Conservation (phyloP, 2,113 vertebrate species). For the Antigone vipio region DNA sequence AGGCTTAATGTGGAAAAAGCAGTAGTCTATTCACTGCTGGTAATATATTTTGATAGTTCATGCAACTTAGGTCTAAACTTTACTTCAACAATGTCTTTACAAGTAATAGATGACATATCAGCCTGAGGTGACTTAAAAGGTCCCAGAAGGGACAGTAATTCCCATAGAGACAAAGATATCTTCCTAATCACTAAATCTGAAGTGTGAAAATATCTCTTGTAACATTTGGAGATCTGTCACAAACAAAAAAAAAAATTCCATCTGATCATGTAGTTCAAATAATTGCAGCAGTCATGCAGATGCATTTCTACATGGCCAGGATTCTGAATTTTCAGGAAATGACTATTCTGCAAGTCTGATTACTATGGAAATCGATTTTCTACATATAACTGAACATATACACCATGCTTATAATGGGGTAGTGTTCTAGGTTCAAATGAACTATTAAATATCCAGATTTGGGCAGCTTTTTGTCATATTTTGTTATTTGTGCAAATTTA, state of each 20-base stretch:
- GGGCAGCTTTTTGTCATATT: neutral
- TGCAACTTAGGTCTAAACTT: neutral
- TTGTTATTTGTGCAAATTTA: neutral
- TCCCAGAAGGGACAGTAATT: neutral
- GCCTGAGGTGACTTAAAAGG: neutral
- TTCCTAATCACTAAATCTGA: neutral
- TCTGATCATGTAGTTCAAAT: slow-evolving; percentile 34
- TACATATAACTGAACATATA: slow-evolving; percentile 5
- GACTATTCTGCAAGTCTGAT: slow-evolving; percentile 41
- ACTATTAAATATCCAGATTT: neutral
- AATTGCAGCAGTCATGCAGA: slow-evolving; percentile 9
- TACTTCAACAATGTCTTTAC: neutral
- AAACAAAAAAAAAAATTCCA: neutral
- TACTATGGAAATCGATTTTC: slow-evolving; percentile 59
- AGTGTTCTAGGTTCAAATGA: neutral
- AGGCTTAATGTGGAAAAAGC: neutral
- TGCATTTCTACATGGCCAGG: slow-evolving; percentile 16
- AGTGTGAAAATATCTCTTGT: neutral
- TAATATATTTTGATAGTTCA: neutral
- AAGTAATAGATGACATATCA: neutral
- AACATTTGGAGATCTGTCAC: neutral
- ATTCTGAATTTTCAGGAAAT: slow-evolving; percentile 55
- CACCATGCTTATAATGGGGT: neutral
- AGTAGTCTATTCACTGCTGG: neutral
- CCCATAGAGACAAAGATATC: neutral